Evolutionary conservation across 2,888 invertebrate species (phyloP).

Genomic region (Callinectes sapidus): DNA sequence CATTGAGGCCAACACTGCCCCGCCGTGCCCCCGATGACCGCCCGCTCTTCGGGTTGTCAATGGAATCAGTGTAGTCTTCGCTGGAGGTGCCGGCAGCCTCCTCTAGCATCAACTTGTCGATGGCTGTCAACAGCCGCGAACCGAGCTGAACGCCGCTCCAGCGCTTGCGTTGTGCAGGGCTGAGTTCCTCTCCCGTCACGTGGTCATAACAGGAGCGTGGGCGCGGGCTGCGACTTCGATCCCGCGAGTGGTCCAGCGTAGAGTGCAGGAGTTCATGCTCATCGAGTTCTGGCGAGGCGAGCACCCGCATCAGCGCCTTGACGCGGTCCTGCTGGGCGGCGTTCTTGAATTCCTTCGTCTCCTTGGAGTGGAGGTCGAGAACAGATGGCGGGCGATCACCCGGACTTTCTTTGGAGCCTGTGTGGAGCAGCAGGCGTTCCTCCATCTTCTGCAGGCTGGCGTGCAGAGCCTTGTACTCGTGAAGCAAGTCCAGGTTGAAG

Average conservation of each 20-base stretch:
- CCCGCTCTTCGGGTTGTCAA: constrained; percentile 77
- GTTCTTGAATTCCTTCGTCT: constrained; percentile 73
- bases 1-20: constrained; percentile 51
- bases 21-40: background rate
- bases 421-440: constrained; percentile 73
- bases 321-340: constrained; percentile 71
- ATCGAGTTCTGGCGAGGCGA: constrained; percentile 77
- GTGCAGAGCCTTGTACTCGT: constrained; percentile 86
- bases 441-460: constrained; percentile 85
- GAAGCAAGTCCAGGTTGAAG: constrained; percentile 88
- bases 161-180: constrained; percentile 80
- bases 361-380: constrained; percentile 72
- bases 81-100: constrained; percentile 84
- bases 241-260: constrained; percentile 76
- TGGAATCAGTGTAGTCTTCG: constrained; percentile 85
- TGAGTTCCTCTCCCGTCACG: constrained; percentile 76
- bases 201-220: constrained; percentile 85
- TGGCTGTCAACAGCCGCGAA: constrained; percentile 84
- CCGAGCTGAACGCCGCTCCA: constrained; percentile 85
- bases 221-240: constrained; percentile 75
- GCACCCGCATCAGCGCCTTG: constrained; percentile 70
- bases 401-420: constrained; percentile 72
- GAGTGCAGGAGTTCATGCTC: constrained; percentile 81
- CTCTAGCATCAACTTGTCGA: constrained; percentile 82
- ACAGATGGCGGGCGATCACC: constrained; percentile 70